phyloP scores from a whole-genome alignment of 2,888 invertebrate genomes.

The Oxyscelio sp. region DNA sequence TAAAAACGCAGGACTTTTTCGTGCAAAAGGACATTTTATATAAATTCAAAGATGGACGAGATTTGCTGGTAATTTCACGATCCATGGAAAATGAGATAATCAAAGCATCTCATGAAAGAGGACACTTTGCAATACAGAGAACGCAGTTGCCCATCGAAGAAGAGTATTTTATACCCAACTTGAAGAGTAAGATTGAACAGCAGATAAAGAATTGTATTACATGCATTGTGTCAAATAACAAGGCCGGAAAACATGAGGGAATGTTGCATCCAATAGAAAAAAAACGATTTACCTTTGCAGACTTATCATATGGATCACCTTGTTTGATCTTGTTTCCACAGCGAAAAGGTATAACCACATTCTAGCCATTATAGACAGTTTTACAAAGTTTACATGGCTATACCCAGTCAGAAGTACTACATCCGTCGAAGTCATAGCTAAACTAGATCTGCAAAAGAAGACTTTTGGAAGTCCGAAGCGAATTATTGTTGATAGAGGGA shows the following conservation, averaged over 20 bases:
- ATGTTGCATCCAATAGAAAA: not conserved
- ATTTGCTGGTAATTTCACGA: constrained; percentile 39
- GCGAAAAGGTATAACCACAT: too few relatives aligned
- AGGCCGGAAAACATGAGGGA: constrained; percentile 19
- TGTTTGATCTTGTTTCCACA: too few relatives aligned
- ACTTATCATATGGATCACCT: too few relatives aligned
- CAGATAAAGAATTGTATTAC: constrained; percentile 25
- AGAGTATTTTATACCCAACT: constrained; percentile 31
- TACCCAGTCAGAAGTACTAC: too few relatives aligned
- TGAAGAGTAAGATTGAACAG: constrained; percentile 6
- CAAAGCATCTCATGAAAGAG: constrained; percentile 18
- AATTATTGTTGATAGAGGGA: too few relatives aligned
- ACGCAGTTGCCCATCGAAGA: constrained; percentile 29
- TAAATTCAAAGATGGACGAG: constrained; percentile 39
- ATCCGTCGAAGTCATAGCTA: too few relatives aligned
- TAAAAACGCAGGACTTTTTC: constrained; percentile 41
- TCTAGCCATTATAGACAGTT: too few relatives aligned
- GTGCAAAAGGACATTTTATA: constrained; percentile 14
- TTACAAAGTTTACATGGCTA: too few relatives aligned
- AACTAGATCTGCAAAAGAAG: too few relatives aligned
- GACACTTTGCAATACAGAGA: constrained; percentile 25
- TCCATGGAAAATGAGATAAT: constrained; percentile 50
- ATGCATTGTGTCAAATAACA: constrained; percentile 23
- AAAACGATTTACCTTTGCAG: not conserved
- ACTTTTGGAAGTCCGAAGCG: too few relatives aligned